Base-by-base conservation (phyloP, 2,797 vertebrate species). In the Podarcis siculus region DNA sequence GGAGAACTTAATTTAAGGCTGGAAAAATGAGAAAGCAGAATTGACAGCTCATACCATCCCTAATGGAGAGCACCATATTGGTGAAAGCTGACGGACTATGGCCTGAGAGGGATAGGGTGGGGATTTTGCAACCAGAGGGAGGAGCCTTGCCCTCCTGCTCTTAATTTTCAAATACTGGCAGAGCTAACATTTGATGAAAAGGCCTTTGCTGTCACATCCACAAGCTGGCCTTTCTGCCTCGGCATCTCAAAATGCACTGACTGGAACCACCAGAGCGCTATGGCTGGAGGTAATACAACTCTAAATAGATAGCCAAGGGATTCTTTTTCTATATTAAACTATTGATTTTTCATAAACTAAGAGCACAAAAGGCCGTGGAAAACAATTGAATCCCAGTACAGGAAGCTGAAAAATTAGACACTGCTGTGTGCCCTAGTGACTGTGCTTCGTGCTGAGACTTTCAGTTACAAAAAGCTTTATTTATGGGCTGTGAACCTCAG, bases 291-390 rank as follows among this genome's bases (percentile, higher is more conserved):
- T 61, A 93, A 89, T 85, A 81, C 45, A 79, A 66, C 92, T 93
- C 93, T 95, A 95, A 96, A 95, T 49, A 96, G 92, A 94, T 90
- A 95, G 90, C 94, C 88, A 83, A 83, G 94, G 93, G 92, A 95
- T 91, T 95, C 77, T 73, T 96, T 96, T 97, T 93, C 93, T 96
- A 84, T 95, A 95, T 96, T 95, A 95, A 96, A 95, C 95, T 95
- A 96, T 96, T 96, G 96, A 96, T 96, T 97, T 96, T 96, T 96
- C 94, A 97, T 96, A 96, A 97, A 96, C 94, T 92, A 95, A 93
- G 91, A 96, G 92, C 85, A 93, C 92, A 95, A 95, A 96, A 95
- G 94, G 92, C 93, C 95, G 92, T 64, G 87, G 92, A 95, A 96
- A 97, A 96, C 92, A 97, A 96, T 94, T 83, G 92, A 93, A 94